Evolutionary conservation across 2,888 invertebrate genomes (phyloP), one percentile per base, ranked within the genome.

Genomic region (Tridacna crocea): DNA sequence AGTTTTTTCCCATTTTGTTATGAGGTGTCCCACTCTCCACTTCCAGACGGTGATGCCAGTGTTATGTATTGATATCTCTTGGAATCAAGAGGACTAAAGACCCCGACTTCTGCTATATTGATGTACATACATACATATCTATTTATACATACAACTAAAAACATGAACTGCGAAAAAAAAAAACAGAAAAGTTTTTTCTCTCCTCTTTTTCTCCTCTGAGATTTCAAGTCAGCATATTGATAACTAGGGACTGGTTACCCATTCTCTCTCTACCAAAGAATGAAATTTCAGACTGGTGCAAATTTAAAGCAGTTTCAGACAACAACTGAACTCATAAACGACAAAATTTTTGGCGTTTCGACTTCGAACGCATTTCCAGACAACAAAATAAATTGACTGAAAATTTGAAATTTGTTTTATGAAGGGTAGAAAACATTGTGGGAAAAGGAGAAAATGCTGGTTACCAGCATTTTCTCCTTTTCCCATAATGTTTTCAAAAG

Each of bases 51-150:
- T 36, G 36, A 36, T 36, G 36, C 36, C 36, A 36, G 36, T 36
- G 36, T 36, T n/a, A 36, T 36, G 36, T 63, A 24, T 63, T 63
- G 63, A 19, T 24, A 66, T 66, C 19, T 66, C 27, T 17, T 1
- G 27, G 66, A 66, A 66, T 66, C 66, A 36, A 36, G 66, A 66
- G 24, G 27, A 66, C 66, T 66, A 27, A 27, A 66, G 66, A 66
- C 26, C 65, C 24, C 15, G 27, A 36, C 66, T 36, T 66, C 66
- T 66, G 66, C 13, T 36, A 22, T 66, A 66, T 66, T 66, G 27
- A 36, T 66, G 27, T 66, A 66, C 36, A 36, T 36, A 66, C 36
- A 36, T 36, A 66, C 66, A 66, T 36, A 66, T 36, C 27, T 66
- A 36, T 66, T 6, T 66, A 66, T 63, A 63, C 12, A 66, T 66